Conservation (phyloP, 2,797 vertebrate genomes). For the Apodemus agrarius region DNA sequence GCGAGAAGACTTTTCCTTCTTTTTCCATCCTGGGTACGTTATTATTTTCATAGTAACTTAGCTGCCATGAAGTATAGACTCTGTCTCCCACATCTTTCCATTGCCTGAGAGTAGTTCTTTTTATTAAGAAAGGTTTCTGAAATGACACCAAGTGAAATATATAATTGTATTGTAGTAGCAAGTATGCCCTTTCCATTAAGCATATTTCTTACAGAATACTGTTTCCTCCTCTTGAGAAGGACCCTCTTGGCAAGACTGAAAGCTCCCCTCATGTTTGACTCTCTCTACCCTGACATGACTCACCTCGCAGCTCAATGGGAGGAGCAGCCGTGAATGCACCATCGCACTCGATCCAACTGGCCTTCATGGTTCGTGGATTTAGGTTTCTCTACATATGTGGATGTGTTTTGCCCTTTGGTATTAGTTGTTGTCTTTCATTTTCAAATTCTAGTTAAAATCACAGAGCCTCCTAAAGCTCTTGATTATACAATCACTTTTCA, state of each 20-base stretch:
- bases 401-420: background rate
- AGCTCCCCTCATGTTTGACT: background rate
- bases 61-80: background rate
- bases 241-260: background rate
- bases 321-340: background rate
- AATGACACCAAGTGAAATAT: slow-evolving; percentile 21
- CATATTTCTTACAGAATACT: slow-evolving; percentile 14
- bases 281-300: background rate
- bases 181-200: background rate
- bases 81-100: background rate
- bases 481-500: background rate
- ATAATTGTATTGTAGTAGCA: slow-evolving; percentile 6
- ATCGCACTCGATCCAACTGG: background rate
- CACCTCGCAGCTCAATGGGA: background rate
- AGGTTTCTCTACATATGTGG: background rate
- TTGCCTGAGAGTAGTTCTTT: background rate
- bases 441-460: background rate
- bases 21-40: background rate
- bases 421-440: slow-evolving; percentile 10
- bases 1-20: background rate
- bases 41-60: background rate
- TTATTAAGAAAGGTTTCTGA: slow-evolving; percentile 42
- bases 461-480: background rate
- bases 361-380: background rate
- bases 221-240: slow-evolving; percentile 12